These are phyloP conservation scores for Phrynocephalus forsythii DNA, from an alignment of 2,797 vertebrate genomes.

Conservation along the genomic window DNA sequence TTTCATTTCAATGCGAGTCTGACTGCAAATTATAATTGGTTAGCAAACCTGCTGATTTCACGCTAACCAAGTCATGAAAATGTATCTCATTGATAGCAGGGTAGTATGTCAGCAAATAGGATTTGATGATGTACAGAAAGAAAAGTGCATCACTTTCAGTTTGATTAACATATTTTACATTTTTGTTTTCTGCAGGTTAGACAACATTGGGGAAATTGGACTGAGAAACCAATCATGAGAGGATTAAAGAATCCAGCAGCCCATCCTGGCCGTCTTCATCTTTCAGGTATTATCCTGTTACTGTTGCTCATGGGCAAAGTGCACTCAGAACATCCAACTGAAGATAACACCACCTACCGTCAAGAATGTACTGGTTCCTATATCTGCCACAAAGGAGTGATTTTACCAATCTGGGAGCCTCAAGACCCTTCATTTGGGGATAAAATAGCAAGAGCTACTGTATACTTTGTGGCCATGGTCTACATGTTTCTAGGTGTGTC, in stretches of 20 bases:
- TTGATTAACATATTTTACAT: conserved; percentile 21
- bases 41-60: conserved; percentile 22
- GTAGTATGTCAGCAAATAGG: conserved; percentile 16
- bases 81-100: not conserved
- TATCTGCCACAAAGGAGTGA: conserved; percentile 88
- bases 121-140: not conserved
- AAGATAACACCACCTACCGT: conserved; percentile 76
- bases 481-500: conserved; percentile 99
- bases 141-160: not conserved
- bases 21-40: conserved; percentile 1
- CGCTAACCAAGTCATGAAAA: conserved; percentile 29
- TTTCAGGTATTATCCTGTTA: conserved; percentile 77
- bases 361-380: conserved; percentile 83
- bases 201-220: conserved; percentile 59
- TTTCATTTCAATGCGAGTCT: conserved; percentile 24
- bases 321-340: conserved; percentile 65
- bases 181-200: conserved; percentile 75
- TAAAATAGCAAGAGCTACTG: conserved; percentile 91
- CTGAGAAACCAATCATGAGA: conserved; percentile 78
- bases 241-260: conserved; percentile 57
- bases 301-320: conserved; percentile 65
- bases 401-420: conserved; percentile 91
- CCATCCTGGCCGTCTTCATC: conserved; percentile 69
- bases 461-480: conserved; percentile 92
- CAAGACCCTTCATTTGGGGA: conserved; percentile 87